These are phyloP conservation scores for Daboia siamensis DNA, from an alignment of 2,113 vertebrate species.

Conservation along the genomic window DNA sequence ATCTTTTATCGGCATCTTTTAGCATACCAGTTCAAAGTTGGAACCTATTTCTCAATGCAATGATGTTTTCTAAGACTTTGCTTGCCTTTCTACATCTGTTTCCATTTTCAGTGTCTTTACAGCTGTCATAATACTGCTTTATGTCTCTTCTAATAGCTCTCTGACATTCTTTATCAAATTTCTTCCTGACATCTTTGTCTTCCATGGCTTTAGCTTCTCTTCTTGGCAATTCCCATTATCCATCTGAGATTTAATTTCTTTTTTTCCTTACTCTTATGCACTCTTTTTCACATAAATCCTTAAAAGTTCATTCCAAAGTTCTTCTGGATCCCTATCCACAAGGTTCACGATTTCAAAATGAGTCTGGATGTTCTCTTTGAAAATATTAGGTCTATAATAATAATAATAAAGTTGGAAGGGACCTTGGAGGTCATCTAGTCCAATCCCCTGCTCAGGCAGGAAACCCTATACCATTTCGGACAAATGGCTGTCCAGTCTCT, in stretches of 20 bases:
- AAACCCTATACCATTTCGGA: too few species aligned
- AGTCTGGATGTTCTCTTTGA: neutral
- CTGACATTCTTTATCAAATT: neutral
- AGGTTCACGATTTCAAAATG: neutral
- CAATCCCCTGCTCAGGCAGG: too few species aligned
- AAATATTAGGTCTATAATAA: neutral
- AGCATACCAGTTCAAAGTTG: neutral
- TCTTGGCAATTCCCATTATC: neutral
- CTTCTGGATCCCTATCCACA: neutral
- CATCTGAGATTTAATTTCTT: neutral
- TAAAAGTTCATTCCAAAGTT: neutral
- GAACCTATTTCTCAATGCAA: neutral
- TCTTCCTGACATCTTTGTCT: neutral
- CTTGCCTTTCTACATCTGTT: neutral
- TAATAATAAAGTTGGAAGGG: too few species aligned
- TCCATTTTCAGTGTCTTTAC: neutral
- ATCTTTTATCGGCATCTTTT: neutral
- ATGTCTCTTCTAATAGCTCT: neutral
- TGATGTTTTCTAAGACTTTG: neutral
- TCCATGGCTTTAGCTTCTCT: neutral
- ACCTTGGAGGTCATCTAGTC: too few species aligned
- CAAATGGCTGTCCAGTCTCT: too few species aligned
- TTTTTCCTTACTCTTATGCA: neutral
- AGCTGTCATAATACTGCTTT: neutral
- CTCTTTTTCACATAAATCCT: neutral